A percentile compares a stretch with the other conserved stretches of the same genome.
phyloP scores from a whole-genome alignment of 2,888 invertebrate genomes.

The Exephanes ischioxanthus region DNA sequence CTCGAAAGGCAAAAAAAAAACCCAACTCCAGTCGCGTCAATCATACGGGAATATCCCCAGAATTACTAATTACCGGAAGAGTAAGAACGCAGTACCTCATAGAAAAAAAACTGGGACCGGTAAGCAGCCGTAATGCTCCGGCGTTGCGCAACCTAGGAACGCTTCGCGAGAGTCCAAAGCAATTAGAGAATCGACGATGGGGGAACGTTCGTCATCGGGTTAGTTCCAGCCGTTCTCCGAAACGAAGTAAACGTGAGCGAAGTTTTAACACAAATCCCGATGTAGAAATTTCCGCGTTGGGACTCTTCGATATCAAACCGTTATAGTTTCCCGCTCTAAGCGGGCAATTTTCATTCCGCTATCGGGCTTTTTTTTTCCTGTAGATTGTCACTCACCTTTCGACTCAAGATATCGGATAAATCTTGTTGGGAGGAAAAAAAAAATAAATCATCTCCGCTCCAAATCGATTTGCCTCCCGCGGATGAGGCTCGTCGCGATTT shows the following conservation, averaged over 20 bases:
- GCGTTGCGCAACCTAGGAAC: conserved; percentile 51
- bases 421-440: neutral
- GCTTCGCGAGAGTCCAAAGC: conserved; percentile 35
- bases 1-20: conserved; percentile 9
- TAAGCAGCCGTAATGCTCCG: conserved; percentile 26
- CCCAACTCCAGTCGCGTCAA: conserved; percentile 10
- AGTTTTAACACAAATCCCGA: neutral
- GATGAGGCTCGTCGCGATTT: conserved; percentile 58
- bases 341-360: neutral
- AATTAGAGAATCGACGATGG: conserved; percentile 27
- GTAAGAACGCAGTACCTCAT: conserved; percentile 20
- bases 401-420: neutral
- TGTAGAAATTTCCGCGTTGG: neutral
- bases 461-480: conserved; percentile 51
- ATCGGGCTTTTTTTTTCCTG: neutral
- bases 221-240: conserved; percentile 5
- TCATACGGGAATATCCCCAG: conserved; percentile 37
- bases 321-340: neutral
- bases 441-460: conserved; percentile 1
- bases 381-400: neutral
- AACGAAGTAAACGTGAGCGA: conserved; percentile 15
- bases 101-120: conserved; percentile 31
- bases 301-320: neutral
- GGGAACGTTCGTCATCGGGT: conserved; percentile 29
- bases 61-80: conserved; percentile 45